phyloP scores from a whole-genome alignment of 2,888 invertebrate genomes.

The Oasisia sp. region DNA sequence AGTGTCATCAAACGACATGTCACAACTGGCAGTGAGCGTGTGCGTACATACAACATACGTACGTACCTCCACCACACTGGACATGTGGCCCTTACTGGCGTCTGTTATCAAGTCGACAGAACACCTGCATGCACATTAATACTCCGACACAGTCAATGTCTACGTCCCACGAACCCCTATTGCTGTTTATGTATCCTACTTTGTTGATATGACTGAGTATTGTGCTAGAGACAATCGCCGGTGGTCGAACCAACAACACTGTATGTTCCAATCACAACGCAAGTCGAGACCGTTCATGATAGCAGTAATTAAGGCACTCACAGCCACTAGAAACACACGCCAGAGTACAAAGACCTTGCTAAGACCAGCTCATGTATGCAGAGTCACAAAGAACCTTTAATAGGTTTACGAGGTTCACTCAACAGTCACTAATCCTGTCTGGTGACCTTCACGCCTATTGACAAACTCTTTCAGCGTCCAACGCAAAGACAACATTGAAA shows the following conservation, averaged over 20 bases:
- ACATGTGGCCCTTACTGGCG: neutral
- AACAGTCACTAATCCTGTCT: neutral
- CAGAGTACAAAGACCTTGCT: neutral
- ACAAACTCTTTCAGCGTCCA: neutral
- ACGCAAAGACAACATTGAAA: neutral
- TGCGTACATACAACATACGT: neutral
- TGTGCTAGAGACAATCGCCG: neutral
- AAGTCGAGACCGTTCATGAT: neutral
- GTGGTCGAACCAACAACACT: neutral
- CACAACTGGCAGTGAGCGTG: neutral
- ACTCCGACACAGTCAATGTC: neutral
- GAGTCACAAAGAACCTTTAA: neutral
- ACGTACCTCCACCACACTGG: neutral
- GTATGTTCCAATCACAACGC: neutral
- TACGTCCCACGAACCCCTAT: neutral
- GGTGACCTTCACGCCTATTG: neutral
- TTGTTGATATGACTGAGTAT: neutral
- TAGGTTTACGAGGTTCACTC: neutral
- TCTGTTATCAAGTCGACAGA: neutral
- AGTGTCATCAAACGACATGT: neutral
- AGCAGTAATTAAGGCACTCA: conserved; percentile 5
- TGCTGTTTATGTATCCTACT: neutral
- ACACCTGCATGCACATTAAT: neutral
- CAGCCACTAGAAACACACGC: neutral
- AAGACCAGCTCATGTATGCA: neutral